Evolutionary conservation across 1,140 invertebrate genomes (phyloP).

Genomic region (Drosophila subobscura): DNA sequence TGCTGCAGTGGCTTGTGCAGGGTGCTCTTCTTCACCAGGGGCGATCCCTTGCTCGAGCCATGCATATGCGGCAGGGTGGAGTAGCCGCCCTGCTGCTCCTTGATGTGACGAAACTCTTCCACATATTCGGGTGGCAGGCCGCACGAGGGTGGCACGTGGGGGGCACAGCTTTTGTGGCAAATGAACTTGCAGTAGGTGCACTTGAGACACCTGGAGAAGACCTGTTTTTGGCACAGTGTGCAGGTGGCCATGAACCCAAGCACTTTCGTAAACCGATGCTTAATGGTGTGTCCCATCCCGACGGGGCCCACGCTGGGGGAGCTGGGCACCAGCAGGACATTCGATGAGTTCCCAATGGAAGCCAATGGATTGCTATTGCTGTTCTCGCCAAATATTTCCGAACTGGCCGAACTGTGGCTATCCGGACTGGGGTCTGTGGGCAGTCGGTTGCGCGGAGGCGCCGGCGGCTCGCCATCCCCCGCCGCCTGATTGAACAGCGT

Average conservation of each 20-base stretch:
- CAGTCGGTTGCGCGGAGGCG: slow-evolving; percentile 86
- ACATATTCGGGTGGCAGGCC: slow-evolving; percentile 93
- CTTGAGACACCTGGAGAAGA: slow-evolving; percentile 92
- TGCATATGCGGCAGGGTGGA: slow-evolving; percentile 46
- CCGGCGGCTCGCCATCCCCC: slow-evolving; percentile 33
- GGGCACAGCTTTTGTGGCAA: slow-evolving; percentile 94
- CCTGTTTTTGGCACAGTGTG: slow-evolving; percentile 95
- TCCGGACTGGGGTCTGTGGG: slow-evolving; percentile 88
- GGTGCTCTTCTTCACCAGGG: slow-evolving; percentile 71
- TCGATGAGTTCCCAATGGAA: slow-evolving; percentile 43
- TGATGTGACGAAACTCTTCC: slow-evolving; percentile 89
- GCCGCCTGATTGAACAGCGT: slow-evolving; percentile 41
- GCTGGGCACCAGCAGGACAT: slow-evolving; percentile 88
- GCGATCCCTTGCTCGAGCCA: slow-evolving; percentile 81
- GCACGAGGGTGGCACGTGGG: slow-evolving; percentile 95
- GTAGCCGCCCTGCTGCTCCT: slow-evolving; percentile 85
- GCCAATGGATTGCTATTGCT: slow-evolving; percentile 52
- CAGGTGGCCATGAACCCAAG: slow-evolving; percentile 95
- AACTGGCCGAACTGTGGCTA: slow-evolving; percentile 83
- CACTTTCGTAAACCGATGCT: slow-evolving; percentile 94
- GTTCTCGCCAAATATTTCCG: slow-evolving; percentile 85
- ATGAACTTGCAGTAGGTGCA: slow-evolving; percentile 98
- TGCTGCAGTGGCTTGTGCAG: slow-evolving; percentile 51
- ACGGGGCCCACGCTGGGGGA: slow-evolving; percentile 89
- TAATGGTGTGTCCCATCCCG: slow-evolving; percentile 95